These are phyloP conservation scores for Epistrophe eligans DNA, from an alignment of 2,888 invertebrate genomes.

Conservation along the genomic window DNA sequence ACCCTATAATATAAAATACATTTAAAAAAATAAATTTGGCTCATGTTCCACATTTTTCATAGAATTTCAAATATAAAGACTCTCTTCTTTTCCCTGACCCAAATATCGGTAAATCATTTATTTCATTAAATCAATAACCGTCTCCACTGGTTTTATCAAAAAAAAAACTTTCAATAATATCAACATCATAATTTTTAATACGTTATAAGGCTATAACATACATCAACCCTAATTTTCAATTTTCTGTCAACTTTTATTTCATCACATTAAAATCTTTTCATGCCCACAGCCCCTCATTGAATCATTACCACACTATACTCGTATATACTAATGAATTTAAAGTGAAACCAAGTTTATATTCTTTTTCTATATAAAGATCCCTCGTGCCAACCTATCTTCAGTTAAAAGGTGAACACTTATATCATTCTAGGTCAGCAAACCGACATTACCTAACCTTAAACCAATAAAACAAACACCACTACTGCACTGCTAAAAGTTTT, in stretches of 20 bases:
- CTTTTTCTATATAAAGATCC: slow-evolving; percentile 2
- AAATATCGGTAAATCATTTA: too few species aligned
- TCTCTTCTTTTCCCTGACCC: too few species aligned
- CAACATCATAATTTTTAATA: background rate
- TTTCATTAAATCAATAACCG: too few species aligned
- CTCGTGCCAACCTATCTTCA: slow-evolving; percentile 2
- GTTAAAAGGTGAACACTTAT: slow-evolving; percentile 46
- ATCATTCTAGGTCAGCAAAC: slow-evolving; percentile 58
- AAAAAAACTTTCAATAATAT: too few species aligned
- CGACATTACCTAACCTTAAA: slow-evolving; percentile 66
- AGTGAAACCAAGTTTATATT: slow-evolving; percentile 26
- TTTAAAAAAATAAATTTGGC: too few species aligned
- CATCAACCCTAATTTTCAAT: slow-evolving; percentile 18
- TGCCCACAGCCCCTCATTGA: slow-evolving; percentile 1
- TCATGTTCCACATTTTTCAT: too few species aligned
- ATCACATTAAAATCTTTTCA: slow-evolving; percentile 15
- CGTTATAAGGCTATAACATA: background rate
- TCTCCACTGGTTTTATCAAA: too few species aligned
- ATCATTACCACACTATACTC: background rate
- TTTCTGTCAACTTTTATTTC: slow-evolving; percentile 7
- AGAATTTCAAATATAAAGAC: too few species aligned
- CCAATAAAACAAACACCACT: slow-evolving; percentile 59
- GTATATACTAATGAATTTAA: slow-evolving; percentile 40
- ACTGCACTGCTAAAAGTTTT: slow-evolving; percentile 70
- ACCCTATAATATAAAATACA: too few species aligned